These are phyloP conservation scores for Anodontia alba DNA, from an alignment of 2,888 invertebrate genomes.

Conservation along the genomic window DNA sequence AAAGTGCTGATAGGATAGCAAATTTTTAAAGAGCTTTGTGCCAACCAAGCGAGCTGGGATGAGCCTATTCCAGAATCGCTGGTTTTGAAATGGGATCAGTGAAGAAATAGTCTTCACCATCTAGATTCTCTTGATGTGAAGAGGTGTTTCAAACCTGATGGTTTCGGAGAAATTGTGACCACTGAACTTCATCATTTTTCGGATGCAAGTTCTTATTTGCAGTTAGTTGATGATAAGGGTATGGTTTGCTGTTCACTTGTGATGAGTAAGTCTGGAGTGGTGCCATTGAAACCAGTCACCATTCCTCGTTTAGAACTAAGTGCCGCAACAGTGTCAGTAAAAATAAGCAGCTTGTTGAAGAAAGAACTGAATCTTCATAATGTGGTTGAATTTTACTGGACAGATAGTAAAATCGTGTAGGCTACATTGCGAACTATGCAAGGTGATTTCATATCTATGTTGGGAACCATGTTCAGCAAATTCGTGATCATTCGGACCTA, in stretches of 20 bases:
- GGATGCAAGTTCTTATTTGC: constrained; percentile 50
- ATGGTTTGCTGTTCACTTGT: constrained; percentile 52
- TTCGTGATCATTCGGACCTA: constrained; percentile 25
- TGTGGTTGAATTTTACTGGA: constrained; percentile 38
- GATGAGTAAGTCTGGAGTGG: constrained; percentile 54
- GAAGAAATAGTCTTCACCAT: constrained; percentile 19
- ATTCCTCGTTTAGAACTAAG: constrained; percentile 37
- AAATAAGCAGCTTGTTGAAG: neutral
- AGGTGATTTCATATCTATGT: constrained; percentile 47
- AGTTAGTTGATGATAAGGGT: constrained; percentile 27
- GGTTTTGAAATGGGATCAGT: constrained; percentile 42
- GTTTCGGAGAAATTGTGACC: constrained; percentile 35
- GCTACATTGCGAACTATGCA: constrained; percentile 36
- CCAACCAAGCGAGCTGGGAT: constrained; percentile 53
- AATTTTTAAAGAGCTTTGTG: constrained; percentile 56
- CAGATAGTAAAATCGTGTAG: constrained; percentile 46
- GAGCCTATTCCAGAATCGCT: constrained; percentile 36
- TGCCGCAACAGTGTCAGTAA: constrained; percentile 31
- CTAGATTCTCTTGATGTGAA: constrained; percentile 21
- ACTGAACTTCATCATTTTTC: constrained; percentile 53
- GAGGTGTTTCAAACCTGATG: constrained; percentile 50
- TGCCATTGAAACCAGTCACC: constrained; percentile 39
- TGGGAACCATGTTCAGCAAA: constrained; percentile 39
- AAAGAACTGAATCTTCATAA: constrained; percentile 20
- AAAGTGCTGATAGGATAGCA: constrained; percentile 47